phyloP scores from a whole-genome alignment of 1,140 invertebrate genomes.

The Drosophila virilis region DNA sequence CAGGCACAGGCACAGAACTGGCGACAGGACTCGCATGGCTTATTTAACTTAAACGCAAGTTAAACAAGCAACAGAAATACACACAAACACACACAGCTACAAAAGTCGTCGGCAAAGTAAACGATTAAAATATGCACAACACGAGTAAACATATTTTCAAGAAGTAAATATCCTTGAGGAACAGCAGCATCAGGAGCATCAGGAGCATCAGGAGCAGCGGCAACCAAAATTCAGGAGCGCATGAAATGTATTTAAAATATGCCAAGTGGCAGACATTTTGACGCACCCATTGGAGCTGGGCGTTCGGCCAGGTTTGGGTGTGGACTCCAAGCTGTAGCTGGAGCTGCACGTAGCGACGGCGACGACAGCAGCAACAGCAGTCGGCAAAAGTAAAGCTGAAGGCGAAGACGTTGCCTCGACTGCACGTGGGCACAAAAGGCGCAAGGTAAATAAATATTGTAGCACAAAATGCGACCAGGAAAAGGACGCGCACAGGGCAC shows the following conservation, averaged over 20 bases:
- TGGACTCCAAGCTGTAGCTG: not conserved
- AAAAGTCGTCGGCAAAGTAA: slow-evolving; percentile 75
- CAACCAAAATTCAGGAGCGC: slow-evolving; percentile 72
- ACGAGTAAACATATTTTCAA: slow-evolving; percentile 84
- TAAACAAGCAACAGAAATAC: slow-evolving; percentile 59
- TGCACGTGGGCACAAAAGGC: slow-evolving; percentile 82
- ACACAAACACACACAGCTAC: slow-evolving; percentile 24
- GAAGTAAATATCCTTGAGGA: slow-evolving; percentile 83
- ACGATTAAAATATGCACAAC: slow-evolving; percentile 84
- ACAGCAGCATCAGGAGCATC: slow-evolving; percentile 28
- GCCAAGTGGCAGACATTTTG: slow-evolving; percentile 73
- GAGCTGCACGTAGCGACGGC: slow-evolving; percentile 59
- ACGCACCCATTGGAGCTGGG: slow-evolving; percentile 1
- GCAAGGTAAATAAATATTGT: slow-evolving; percentile 83
- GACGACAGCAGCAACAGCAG: slow-evolving; percentile 51
- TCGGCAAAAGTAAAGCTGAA: not conserved
- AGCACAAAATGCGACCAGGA: slow-evolving; percentile 48
- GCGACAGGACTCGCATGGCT: slow-evolving; percentile 62
- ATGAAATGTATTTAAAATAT: slow-evolving; percentile 84
- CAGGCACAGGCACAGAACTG: not conserved
- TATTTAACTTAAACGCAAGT: slow-evolving; percentile 80
- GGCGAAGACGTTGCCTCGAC: slow-evolving; percentile 34
- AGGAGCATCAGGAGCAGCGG: slow-evolving; percentile 25
- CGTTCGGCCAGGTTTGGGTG: slow-evolving; percentile 14
- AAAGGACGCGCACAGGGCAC: slow-evolving; percentile 4